Conservation (phyloP, 1,140 invertebrate genomes). For the Chionoecetes opilio region DNA sequence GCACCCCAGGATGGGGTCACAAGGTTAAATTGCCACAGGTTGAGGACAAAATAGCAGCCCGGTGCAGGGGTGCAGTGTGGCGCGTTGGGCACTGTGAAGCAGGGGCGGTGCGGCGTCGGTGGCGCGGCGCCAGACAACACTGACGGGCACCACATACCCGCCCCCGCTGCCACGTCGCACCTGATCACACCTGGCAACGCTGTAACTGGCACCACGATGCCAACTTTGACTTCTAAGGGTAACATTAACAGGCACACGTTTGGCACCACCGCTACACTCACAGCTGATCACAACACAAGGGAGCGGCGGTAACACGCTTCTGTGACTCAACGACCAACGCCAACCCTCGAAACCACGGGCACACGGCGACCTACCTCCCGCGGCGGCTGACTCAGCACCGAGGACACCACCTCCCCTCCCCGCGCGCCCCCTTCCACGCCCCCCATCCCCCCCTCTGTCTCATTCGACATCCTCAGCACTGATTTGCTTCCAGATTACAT, state of each 20-base stretch:
- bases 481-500: not conserved
- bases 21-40: not conserved
- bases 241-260: not conserved
- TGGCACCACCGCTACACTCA: slow-evolving; percentile 59
- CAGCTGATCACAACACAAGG: slow-evolving; percentile 53
- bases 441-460: not conserved
- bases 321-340: not conserved
- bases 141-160: slow-evolving; percentile 75
- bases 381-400: slow-evolving; percentile 7
- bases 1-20: not conserved
- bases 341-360: not conserved
- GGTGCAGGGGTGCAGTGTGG: slow-evolving; percentile 31
- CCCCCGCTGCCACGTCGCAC: slow-evolving; percentile 75
- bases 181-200: slow-evolving; percentile 75
- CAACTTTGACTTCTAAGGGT: slow-evolving; percentile 17
- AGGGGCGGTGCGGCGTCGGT: slow-evolving; percentile 53
- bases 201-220: slow-evolving; percentile 67
- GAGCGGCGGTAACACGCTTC: slow-evolving; percentile 5
- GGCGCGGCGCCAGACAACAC: slow-evolving; percentile 73
- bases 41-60: not conserved
- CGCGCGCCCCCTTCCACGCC: not conserved
- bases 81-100: slow-evolving; percentile 66
- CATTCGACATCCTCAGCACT: not conserved
- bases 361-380: not conserved
- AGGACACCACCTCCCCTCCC: not conserved